Base-by-base conservation (phyloP, 2,797 vertebrate genomes). In the Tenualosa thibaudeaui region DNA sequence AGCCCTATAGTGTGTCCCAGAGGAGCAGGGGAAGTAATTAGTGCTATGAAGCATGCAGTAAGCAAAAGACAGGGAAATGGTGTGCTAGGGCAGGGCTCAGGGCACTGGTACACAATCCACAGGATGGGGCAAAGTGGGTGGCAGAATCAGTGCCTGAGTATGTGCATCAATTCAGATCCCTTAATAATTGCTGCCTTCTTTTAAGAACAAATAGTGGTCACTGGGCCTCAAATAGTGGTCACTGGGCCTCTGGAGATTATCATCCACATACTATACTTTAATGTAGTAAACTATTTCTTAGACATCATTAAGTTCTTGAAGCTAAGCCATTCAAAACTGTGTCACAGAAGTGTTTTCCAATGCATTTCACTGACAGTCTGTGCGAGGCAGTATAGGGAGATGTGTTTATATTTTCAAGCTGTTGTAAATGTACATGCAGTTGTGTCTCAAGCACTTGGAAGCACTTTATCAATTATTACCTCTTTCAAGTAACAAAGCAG, bases 1-100 rank as follows among this genome's bases (percentile, higher is more conserved):
- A 78, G 71, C 71, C 46, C 71, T 78, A 78, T 78, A 17, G 71
- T 46, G 65, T 71, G 71, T 78, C 71, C 40, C 37, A 46, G 71
- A 43, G 37, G 37, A 78, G 40, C 71, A 22, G 78, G 68, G 81
- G 81, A 56, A 85, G 81, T 87, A 83, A 87, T 89, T 89, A 88
- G 82, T 82, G 84, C 60, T 85, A 82, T 89, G 89, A 81, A 85
- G 87, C 75, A 81, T 87, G 82, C 84, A 82, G 83, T 85, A 85
- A 88, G 85, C 81, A 81, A 60, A 86, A 87, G 84, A 86, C 84
- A 81, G 62, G 88, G 84, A 86, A 88, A 82, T 84, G 81, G 62
- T 56, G 87, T 85, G 85, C 84, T 19, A 22, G 71, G 71, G 71
- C 71, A 78, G 37, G 71, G 71, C 40, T 78, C 6, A 6, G 40